Conservation (phyloP, 1,140 invertebrate species). For the Brachionus sp. region DNA sequence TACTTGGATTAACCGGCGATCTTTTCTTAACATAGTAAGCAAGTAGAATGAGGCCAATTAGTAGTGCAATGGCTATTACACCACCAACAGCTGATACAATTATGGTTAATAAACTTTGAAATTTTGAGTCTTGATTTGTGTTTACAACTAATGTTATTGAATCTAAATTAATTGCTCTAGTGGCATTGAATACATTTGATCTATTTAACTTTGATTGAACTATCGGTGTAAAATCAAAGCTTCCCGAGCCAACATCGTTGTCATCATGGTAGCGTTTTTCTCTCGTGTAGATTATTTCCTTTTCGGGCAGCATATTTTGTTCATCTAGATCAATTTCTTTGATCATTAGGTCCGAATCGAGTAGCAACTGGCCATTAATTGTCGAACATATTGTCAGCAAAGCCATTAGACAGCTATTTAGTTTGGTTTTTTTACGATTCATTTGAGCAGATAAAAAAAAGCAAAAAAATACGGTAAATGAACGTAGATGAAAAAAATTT, state of each 20-base stretch:
- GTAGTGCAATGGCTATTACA: not conserved
- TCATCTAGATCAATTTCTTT: not conserved
- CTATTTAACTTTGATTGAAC: not conserved
- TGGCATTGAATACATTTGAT: not conserved
- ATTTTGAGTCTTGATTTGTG: not conserved
- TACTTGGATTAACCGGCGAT: not conserved
- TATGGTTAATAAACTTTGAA: not conserved
- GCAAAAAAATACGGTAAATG: not conserved
- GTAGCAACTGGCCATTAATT: not conserved
- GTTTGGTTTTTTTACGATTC: not conserved
- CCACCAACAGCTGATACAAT: not conserved
- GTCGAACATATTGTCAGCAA: not conserved
- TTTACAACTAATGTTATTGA: not conserved
- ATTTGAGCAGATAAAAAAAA: not conserved
- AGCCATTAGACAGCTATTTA: not conserved
- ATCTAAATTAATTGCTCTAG: not conserved
- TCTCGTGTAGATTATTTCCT: not conserved
- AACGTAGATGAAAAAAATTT: not conserved
- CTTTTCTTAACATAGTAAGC: not conserved
- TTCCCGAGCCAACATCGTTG: not conserved
- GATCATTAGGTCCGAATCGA: not conserved
- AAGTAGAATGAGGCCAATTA: not conserved
- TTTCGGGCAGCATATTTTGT: not conserved
- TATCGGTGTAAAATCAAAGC: not conserved
- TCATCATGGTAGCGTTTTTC: not conserved